Percentiles rank a stretch among this genome's conserved stretches.
Conservation (phyloP, 2,113 vertebrate species). For the Marmota flaviventris region DNA sequence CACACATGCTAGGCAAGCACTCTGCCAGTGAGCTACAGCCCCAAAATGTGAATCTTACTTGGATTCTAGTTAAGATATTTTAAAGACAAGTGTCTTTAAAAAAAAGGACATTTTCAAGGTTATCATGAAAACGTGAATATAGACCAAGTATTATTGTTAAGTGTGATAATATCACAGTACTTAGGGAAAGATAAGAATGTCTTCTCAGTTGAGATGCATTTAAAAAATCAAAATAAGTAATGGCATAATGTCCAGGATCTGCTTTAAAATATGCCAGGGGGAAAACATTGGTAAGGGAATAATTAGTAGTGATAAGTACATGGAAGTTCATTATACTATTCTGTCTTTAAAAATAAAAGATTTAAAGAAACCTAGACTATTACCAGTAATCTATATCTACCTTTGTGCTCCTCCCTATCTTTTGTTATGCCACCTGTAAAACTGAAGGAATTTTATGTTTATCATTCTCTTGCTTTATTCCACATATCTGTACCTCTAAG, state of each 20-base stretch:
- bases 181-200: constrained; percentile 35
- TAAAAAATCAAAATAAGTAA: constrained; percentile 30
- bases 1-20: too few species aligned
- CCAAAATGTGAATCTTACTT: background rate
- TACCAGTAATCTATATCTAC: background rate
- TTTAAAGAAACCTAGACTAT: constrained; percentile 1
- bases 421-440: background rate
- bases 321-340: background rate
- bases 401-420: background rate
- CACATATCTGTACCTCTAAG: background rate
- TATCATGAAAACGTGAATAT: constrained; percentile 40
- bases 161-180: background rate
- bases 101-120: background rate
- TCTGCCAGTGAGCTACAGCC: too few species aligned
- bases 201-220: constrained; percentile 3
- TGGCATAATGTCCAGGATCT: background rate
- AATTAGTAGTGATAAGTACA: background rate
- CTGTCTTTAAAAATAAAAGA: background rate
- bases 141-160: background rate
- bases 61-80: background rate
- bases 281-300: background rate
- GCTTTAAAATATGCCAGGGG: background rate
- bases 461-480: constrained; percentile 17
- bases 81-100: constrained; percentile 7
- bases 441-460: constrained; percentile 40